phyloP scores from a whole-genome alignment of 2,797 vertebrate species.

The Parauchenoglanis punctatus region DNA sequence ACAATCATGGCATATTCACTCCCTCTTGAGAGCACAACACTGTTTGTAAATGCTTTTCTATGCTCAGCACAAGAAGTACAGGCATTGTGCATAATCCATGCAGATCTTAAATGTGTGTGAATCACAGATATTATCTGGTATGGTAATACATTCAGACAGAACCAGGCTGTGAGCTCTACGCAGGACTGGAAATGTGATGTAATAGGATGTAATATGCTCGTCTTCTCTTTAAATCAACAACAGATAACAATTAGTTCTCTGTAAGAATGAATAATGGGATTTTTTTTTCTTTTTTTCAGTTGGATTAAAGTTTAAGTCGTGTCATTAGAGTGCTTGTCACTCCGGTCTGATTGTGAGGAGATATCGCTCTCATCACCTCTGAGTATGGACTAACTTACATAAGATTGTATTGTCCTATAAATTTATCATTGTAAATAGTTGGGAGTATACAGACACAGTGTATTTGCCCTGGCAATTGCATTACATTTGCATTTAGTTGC shows the following conservation, averaged over 20 bases:
- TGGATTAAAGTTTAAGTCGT: slow-evolving; percentile 31
- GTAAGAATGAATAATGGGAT: slow-evolving; percentile 17
- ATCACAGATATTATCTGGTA: slow-evolving; percentile 49
- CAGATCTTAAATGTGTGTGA: slow-evolving; percentile 42
- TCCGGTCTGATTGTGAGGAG: slow-evolving; percentile 31
- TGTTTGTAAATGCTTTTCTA: slow-evolving; percentile 38
- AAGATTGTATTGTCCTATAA: slow-evolving; percentile 53
- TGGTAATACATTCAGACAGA: slow-evolving; percentile 47
- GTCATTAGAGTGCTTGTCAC: slow-evolving; percentile 36
- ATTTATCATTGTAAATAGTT: slow-evolving; percentile 63
- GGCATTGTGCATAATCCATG: slow-evolving; percentile 25
- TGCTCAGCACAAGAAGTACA: slow-evolving; percentile 17
- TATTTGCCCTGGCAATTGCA: slow-evolving; percentile 60
- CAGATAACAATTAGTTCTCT: slow-evolving; percentile 40
- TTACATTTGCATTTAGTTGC: slow-evolving; percentile 65
- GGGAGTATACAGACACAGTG: slow-evolving; percentile 54
- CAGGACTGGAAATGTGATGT: slow-evolving; percentile 28
- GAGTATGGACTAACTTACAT: slow-evolving; percentile 44
- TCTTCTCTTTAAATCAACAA: slow-evolving; percentile 32
- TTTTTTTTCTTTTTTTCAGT: slow-evolving; percentile 7
- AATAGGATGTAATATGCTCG: slow-evolving; percentile 23
- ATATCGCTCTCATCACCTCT: slow-evolving; percentile 40
- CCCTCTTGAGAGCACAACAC: slow-evolving; percentile 27
- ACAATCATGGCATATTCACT: slow-evolving; percentile 25
- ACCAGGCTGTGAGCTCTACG: slow-evolving; percentile 28